Percentiles rank a stretch among this genome's conserved stretches.
Conservation (phyloP, 2,797 vertebrate genomes). For the Apogon hyalosoma region DNA sequence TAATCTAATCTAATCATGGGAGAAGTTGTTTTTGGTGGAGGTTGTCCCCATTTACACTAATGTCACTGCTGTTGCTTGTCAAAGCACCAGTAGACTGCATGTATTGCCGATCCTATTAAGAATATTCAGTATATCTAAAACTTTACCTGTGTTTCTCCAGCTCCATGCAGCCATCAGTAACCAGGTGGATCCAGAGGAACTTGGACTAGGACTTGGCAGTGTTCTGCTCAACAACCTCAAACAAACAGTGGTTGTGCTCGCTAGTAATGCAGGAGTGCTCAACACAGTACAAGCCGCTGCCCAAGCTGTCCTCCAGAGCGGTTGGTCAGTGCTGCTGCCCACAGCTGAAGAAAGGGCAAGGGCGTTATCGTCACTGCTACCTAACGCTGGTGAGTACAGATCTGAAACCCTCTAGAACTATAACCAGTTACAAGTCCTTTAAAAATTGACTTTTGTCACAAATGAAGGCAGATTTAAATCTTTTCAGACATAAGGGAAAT, state of each 20-base stretch:
- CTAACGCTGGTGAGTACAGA: slow-evolving; percentile 88
- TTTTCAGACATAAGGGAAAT: background rate
- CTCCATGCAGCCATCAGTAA: slow-evolving; percentile 97
- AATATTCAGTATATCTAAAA: background rate
- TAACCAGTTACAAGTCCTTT: background rate
- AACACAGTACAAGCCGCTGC: slow-evolving; percentile 94
- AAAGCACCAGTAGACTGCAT: background rate
- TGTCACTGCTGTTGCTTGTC: too few species aligned
- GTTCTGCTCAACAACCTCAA: slow-evolving; percentile 94
- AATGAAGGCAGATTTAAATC: background rate
- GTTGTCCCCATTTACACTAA: too few species aligned
- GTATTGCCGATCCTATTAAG: background rate
- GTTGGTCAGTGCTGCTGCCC: slow-evolving; percentile 96
- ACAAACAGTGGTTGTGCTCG: slow-evolving; percentile 94
- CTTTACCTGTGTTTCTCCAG: slow-evolving; percentile 68
- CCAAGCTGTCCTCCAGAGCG: slow-evolving; percentile 96
- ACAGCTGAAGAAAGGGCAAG: slow-evolving; percentile 96
- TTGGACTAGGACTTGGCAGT: slow-evolving; percentile 94
- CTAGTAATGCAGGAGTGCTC: slow-evolving; percentile 95
- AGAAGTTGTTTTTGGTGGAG: too few species aligned
- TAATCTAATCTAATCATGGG: too few species aligned
- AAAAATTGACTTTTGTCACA: too few species aligned
- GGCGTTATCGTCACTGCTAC: slow-evolving; percentile 93
- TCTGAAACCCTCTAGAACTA: background rate
- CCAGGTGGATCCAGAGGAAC: slow-evolving; percentile 95